These are phyloP conservation scores for Characodon lateralis DNA, from an alignment of 2,797 vertebrate genomes.

Conservation along the genomic window DNA sequence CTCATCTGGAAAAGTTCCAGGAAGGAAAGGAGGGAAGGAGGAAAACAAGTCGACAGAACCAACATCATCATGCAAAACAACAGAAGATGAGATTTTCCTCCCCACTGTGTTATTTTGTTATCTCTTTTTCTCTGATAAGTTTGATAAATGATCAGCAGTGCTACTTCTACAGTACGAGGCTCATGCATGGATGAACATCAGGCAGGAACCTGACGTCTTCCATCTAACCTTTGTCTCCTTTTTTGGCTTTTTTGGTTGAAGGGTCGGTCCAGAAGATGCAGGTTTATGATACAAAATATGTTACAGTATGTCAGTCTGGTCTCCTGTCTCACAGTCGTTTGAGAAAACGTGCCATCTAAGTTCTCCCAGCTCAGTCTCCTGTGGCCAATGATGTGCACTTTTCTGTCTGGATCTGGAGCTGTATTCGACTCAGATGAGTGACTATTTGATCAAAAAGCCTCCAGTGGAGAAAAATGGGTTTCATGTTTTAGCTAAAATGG, in stretches of 20 bases:
- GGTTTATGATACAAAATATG: constrained; percentile 85
- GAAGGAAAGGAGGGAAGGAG: constrained; percentile 25
- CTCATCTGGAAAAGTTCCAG: constrained; percentile 40
- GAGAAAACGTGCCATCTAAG: constrained; percentile 11
- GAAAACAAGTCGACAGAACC: constrained; percentile 53
- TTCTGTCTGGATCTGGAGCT: not conserved
- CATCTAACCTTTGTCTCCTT: constrained; percentile 17
- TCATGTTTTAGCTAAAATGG: not conserved
- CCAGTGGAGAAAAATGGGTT: not conserved
- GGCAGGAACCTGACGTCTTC: constrained; percentile 7
- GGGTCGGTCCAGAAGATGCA: constrained; percentile 76
- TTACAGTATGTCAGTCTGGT: constrained; percentile 75
- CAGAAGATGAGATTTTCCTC: constrained; percentile 38
- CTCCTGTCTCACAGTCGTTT: constrained; percentile 16
- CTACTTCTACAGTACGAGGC: constrained; percentile 79
- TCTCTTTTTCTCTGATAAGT: constrained; percentile 44
- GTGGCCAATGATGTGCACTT: not conserved
- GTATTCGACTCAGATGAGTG: not conserved
- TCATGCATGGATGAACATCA: constrained; percentile 76
- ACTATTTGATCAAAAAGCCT: not conserved
- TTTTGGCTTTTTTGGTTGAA: constrained; percentile 27
- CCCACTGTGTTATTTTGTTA: constrained; percentile 33
- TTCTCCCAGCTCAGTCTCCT: not conserved
- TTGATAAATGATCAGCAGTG: constrained; percentile 57
- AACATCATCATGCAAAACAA: constrained; percentile 78